Conservation (phyloP, 1,140 invertebrate genomes). For the Ips typographus region DNA sequence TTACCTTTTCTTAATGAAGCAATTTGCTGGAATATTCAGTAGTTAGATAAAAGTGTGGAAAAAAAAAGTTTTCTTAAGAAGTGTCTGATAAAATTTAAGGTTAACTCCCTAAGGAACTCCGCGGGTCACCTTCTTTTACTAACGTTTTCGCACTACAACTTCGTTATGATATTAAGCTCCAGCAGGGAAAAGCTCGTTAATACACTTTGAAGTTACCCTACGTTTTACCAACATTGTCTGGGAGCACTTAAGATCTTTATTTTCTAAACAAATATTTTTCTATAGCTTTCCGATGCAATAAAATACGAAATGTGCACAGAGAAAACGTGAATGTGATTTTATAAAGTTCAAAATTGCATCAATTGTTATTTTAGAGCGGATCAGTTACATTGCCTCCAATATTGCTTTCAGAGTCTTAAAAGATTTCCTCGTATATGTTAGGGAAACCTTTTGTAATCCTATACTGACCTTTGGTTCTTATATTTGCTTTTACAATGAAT, state of each 20-base stretch:
- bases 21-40: not conserved
- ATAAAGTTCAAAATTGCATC: too few relatives aligned
- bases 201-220: not conserved
- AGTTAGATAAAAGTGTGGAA: not conserved
- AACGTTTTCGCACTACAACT: not conserved
- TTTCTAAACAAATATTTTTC: constrained; percentile 7
- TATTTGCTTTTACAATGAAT: too few relatives aligned
- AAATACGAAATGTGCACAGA: too few relatives aligned
- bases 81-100: not conserved
- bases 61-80: not conserved
- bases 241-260: not conserved
- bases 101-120: not conserved
- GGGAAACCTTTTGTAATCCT: too few relatives aligned
- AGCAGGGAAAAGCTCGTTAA: not conserved
- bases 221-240: constrained; percentile 3
- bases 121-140: not conserved
- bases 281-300: too few relatives aligned
- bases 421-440: too few relatives aligned
- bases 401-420: too few relatives aligned
- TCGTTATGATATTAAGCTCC: not conserved
- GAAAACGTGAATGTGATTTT: too few relatives aligned
- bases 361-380: too few relatives aligned
- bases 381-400: too few relatives aligned
- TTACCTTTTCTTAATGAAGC: too few relatives aligned
- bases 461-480: too few relatives aligned